Percentiles rank a stretch among this genome's conserved stretches.
Conservation (phyloP, 2,113 vertebrate genomes). For the Craseonycteris thonglongyai region DNA sequence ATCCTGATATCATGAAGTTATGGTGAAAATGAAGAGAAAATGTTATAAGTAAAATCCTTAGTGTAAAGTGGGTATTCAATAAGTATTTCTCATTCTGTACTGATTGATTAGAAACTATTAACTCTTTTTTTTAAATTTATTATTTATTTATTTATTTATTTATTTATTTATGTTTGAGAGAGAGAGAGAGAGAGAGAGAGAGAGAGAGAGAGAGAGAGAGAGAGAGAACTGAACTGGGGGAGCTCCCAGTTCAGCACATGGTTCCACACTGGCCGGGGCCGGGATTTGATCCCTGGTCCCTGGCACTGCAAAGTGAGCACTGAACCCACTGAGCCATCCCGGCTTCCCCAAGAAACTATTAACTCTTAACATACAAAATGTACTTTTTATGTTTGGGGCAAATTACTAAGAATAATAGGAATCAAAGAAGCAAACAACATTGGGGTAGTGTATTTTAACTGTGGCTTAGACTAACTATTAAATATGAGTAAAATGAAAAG, state of each 20-base stretch:
- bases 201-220: too few relatives aligned
- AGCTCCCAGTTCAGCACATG: too few relatives aligned
- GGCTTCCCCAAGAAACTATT: too few relatives aligned
- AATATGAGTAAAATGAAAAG: conserved; percentile 38
- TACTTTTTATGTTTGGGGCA: background rate
- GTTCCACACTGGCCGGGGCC: too few relatives aligned
- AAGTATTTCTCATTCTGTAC: background rate
- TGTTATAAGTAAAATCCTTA: background rate
- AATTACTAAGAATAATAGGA: background rate
- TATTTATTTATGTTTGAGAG: too few relatives aligned
- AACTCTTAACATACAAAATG: conserved; percentile 20
- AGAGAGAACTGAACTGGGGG: too few relatives aligned
- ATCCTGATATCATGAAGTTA: background rate
- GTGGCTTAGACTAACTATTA: background rate
- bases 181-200: too few relatives aligned
- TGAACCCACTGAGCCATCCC: too few relatives aligned
- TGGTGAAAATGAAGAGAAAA: conserved; percentile 9
- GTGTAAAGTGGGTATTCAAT: background rate
- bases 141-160: too few relatives aligned
- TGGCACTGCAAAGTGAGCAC: too few relatives aligned
- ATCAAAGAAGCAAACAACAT: background rate
- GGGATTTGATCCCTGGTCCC: too few relatives aligned
- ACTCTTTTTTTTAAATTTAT: too few relatives aligned
- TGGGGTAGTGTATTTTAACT: background rate
- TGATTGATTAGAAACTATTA: conserved; percentile 6